Evolutionary conservation across 2,113 vertebrate species (phyloP).

Genomic region (Grammomys surdaster): DNA sequence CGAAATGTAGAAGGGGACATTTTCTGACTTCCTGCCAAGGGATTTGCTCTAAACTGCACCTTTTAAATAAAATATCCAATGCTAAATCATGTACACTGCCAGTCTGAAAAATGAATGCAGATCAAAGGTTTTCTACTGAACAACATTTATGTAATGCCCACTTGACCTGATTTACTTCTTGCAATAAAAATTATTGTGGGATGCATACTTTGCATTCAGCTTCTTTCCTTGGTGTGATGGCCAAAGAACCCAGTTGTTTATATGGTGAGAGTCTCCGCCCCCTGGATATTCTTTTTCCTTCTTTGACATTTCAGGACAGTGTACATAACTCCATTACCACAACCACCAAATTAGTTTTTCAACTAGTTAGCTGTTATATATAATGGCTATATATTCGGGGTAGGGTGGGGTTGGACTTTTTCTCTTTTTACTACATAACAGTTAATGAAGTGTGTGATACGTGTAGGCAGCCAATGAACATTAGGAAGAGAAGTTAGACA

Average conservation of each 20-base stretch:
- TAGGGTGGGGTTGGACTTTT: neutral
- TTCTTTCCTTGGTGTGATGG: neutral
- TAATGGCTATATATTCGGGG: neutral
- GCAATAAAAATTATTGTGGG: slow-evolving; percentile 1
- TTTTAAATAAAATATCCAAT: slow-evolving; percentile 46
- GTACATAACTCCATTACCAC: neutral
- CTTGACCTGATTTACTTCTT: slow-evolving; percentile 49
- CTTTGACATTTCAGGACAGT: neutral
- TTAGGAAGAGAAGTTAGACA: slow-evolving; percentile 35
- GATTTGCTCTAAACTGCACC: slow-evolving; percentile 29
- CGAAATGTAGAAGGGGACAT: slow-evolving; percentile 17
- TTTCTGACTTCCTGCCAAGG: neutral
- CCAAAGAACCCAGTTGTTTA: neutral
- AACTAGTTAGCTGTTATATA: neutral
- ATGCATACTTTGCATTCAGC: neutral
- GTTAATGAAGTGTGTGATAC: neutral
- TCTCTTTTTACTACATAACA: neutral
- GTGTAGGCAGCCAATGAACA: neutral
- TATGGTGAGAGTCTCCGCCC: neutral
- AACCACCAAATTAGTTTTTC: neutral
- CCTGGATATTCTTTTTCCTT: neutral
- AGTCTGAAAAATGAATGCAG: slow-evolving; percentile 40
- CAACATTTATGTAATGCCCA: slow-evolving; percentile 47
- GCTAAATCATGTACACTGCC: neutral
- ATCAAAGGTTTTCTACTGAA: slow-evolving; percentile 51